These are phyloP conservation scores for Oegoconia quadripuncta DNA, from an alignment of 2,888 invertebrate species.

Conservation along the genomic window DNA sequence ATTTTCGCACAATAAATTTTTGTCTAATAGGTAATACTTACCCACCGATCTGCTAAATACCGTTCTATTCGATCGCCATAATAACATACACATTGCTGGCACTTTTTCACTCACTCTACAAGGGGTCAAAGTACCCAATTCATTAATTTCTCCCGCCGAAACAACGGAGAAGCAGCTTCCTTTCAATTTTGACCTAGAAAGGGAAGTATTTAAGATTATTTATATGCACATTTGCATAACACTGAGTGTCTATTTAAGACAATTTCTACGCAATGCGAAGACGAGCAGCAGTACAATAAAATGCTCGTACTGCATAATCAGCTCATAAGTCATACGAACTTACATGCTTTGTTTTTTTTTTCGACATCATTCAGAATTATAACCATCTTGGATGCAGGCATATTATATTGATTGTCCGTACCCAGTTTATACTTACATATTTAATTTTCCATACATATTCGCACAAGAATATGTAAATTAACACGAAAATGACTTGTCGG, in stretches of 20 bases:
- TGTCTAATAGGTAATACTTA: too few relatives aligned
- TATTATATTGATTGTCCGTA: neutral
- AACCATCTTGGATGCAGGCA: neutral
- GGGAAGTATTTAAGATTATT: conserved; percentile 33
- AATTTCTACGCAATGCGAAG: conserved; percentile 55
- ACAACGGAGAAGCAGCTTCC: conserved; percentile 24
- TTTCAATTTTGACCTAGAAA: conserved; percentile 42
- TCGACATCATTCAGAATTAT: conserved; percentile 16
- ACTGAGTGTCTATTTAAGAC: conserved; percentile 45
- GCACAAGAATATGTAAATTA: too few relatives aligned
- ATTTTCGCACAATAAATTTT: too few relatives aligned
- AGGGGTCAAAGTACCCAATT: conserved; percentile 33
- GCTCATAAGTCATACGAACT: conserved; percentile 49
- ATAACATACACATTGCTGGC: too few relatives aligned
- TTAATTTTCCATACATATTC: too few relatives aligned
- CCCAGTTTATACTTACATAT: neutral
- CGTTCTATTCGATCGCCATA: too few relatives aligned
- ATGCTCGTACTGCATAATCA: conserved; percentile 51
- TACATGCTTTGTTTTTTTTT: conserved; percentile 40
- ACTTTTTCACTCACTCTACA: neutral
- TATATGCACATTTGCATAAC: conserved; percentile 56
- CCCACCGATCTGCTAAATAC: too few relatives aligned
- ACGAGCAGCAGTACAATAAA: conserved; percentile 49
- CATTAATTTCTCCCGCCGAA: conserved; percentile 28
- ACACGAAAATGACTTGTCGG: too few relatives aligned